Percentiles rank a stretch among this genome's conserved stretches.
Conservation (phyloP, 2,113 vertebrate species). For the Ifrita kowaldi region DNA sequence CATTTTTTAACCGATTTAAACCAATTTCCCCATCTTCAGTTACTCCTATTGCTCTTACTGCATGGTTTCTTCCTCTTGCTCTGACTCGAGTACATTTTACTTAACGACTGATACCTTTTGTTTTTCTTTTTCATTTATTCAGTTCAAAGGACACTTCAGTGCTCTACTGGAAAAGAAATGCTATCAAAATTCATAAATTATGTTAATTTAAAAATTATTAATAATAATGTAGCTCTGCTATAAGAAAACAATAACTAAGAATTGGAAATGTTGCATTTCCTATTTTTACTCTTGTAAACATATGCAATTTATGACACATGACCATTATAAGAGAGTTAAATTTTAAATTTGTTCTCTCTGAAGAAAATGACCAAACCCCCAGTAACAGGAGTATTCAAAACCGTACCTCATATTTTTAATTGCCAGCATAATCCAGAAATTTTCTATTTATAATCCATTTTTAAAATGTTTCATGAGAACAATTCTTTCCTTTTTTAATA, state of each 20-base stretch:
- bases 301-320: background rate
- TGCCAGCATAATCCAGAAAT: constrained; percentile 14
- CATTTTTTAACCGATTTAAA: background rate
- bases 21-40: background rate
- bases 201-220: background rate
- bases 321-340: background rate
- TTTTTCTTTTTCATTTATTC: background rate
- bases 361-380: background rate
- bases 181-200: background rate
- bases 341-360: constrained; percentile 15
- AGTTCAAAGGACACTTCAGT: background rate
- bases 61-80: background rate
- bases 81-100: background rate
- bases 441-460: background rate
- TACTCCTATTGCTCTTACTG: background rate
- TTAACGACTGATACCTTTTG: background rate
- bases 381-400: constrained; percentile 14
- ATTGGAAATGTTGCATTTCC: background rate
- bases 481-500: background rate
- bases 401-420: constrained; percentile 6
- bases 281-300: constrained; percentile 17
- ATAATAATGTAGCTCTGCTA: background rate
- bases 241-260: background rate
- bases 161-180: background rate
- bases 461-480: background rate